Evolutionary conservation across 2,888 invertebrate genomes (phyloP), one percentile per base, ranked within the genome.

Genomic region (Tortrix viridana): DNA sequence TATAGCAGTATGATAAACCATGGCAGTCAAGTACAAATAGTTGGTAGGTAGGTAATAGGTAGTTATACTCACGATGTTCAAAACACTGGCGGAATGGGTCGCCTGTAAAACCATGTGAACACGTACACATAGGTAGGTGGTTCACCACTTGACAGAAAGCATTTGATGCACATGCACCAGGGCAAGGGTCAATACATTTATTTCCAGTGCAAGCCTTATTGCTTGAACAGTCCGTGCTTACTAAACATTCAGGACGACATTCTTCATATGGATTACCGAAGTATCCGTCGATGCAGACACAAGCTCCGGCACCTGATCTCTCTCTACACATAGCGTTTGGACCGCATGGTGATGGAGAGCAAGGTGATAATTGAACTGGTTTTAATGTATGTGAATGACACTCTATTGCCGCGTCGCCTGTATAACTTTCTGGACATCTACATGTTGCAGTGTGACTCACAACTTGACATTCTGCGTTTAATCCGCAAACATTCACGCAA

Each of bases 211-310:
- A 96, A 5, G 96, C 95, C 76, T 87, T 93, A 70, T 94, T 94
- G 55, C 95, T 94, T 0, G 95, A 86, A 79, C 96, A 96, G 76
- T 96, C 96, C 0, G 95, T 94, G 80, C 95, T 95, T 0, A 95
- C 86, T 4, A 94, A 87, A 78, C 96, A 96, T 88, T 96, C 96
- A 22, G 95, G 95, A 65, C 95, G 93, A 77, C 96, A 96, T 47
- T 94, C 94, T 84, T 95, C 95, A 71, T 96, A 96, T n/a, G 96
- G 96, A 85, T 96, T 95, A 66, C 97, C 97, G 67, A 94, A 94
- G 75, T 95, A 96, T 48, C 95, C 95, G 2, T 93, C 89, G 18
- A 95, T 82, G 75, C 97, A 97, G 59, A 93, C 89, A 76, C 96
- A 97, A 5, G 95, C 91, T 64, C 94, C 94, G 20, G 93, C 93